Evolutionary conservation across 2,888 invertebrate species (phyloP), one percentile per base, ranked within the genome.

Genomic region (Ferrisia virgata): DNA sequence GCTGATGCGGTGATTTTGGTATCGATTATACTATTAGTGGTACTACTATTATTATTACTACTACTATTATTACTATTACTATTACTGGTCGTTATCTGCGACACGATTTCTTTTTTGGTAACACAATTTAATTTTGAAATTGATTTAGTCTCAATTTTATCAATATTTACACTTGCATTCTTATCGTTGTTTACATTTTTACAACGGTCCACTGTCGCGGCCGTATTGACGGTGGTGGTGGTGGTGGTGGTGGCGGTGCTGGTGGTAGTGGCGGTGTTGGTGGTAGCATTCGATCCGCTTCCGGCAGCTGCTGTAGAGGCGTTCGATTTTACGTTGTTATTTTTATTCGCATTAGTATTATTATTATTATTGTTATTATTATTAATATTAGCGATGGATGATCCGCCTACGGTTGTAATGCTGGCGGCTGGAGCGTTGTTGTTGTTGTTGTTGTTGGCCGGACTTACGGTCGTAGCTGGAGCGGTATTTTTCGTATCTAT

Each of bases 71-170:
- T 53, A 53, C 72, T 47, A 47, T 47, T 47, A 47, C 9, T 47
- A 47, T 9, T 36, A 18, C 18, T 39, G 76, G 39, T 40, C 69
- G 82, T 22, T 15, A 39, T 58, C 25, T 18, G 36, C 39, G 82
- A 69, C 64, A 15, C 69, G 40, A 43, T 31, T 25, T 82, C 82
- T 72, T 82, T 82, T 72, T 82, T 82, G 69, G 82, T 72, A 82
- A 82, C 72, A 82, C 69, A 82, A 72, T 82, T 82, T 31, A 72
- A 25, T 82, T 82, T 82, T 18, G 72, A 33, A n/a, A 43, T 28
- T n/a, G 72, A 82, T 72, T 82, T 82, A n/a, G 40, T 40, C 43
- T 82, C 82, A 15, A 33, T 40, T 82, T 82, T 82, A 33, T 82
- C 82, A 5, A 33, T 72, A 72, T 18, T 69, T 43, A 72, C 28